Base-by-base conservation (phyloP, 2,797 vertebrate genomes). In the Macrochelys suwanniensis region DNA sequence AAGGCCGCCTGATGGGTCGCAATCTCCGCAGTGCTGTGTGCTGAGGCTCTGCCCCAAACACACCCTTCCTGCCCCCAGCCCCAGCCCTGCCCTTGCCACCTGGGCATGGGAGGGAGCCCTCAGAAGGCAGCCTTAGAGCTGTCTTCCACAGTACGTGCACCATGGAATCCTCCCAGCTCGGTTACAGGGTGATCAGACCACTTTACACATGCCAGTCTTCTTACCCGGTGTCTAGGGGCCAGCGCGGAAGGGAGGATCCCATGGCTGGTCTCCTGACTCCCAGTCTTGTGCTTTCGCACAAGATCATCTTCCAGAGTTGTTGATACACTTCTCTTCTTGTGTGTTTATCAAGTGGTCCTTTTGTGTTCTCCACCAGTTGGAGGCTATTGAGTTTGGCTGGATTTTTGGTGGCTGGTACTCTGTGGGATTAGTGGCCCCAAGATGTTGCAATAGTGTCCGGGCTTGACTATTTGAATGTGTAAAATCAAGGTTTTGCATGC, bases 151-250 rank as follows among this genome's bases (percentile, higher is more conserved):
- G 2, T 68, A 17, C n/a, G 19, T 68, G n/a, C 65, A n/a, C 65
- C 65, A 68, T 19, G 65, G 65, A 68, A 68, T 17, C 19, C 65
- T n/a, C 65, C 19, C 65, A 25, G 21, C 19, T 42, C 19, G 42
- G n/a, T 21, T 37, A 42, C 57, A 59, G 57, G 11, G 28, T 59
- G 57, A 59, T 59, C 57, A 26, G 25, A 26, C 5, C 57, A 28
- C 31, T 61, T 61, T 61, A 61, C 13, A 15, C 11, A 28, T 2
- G 11, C 31, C 13, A 33, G 12, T 31, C 59, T 61, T 61, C 31
- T 61, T 31, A 31, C 59, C 6, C 3, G 6, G 13, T 61, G 28
- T 61, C 59, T 1, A 0, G 1, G 1, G 53, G 33, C 53, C 6
- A 87, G 61, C 25, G 87, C 47, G 89, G 74, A n/a, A 93, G 23